Conservation (phyloP, 2,113 vertebrate genomes). For the Gopherus evgoodei region DNA sequence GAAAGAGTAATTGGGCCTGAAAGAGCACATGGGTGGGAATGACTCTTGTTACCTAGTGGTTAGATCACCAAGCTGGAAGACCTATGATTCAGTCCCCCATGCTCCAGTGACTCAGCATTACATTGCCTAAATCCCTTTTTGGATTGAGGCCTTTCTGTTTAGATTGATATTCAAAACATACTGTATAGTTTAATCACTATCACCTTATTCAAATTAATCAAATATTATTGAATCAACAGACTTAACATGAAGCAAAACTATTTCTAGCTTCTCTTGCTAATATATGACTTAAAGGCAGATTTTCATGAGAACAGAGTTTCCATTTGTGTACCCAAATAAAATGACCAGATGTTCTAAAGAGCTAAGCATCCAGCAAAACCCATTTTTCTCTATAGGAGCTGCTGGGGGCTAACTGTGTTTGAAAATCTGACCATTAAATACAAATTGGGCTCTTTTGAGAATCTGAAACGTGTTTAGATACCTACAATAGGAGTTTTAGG, state of each 20-base stretch:
- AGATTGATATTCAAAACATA: neutral
- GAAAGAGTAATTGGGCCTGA: neutral
- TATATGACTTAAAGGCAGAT: neutral
- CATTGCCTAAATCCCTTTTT: neutral
- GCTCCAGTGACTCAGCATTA: neutral
- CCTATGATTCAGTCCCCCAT: neutral
- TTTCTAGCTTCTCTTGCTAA: neutral
- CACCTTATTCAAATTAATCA: neutral
- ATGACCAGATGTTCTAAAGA: neutral
- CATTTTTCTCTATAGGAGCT: rapidly evolving
- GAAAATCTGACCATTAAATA: neutral
- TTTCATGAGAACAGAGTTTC: neutral
- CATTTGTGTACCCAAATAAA: neutral
- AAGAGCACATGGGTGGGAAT: neutral
- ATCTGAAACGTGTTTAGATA: neutral
- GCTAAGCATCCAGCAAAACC: neutral
- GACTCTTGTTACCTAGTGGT: neutral
- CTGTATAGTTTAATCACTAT: neutral
- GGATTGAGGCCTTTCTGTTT: conserved; percentile 10
- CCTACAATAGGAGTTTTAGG: neutral
- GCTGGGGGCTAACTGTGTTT: neutral
- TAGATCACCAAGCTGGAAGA: neutral
- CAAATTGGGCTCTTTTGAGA: neutral
- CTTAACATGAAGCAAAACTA: neutral
- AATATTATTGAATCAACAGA: neutral